A percentile compares a stretch with the other conserved stretches of the same genome.
Evolutionary conservation across 2,797 vertebrate species (phyloP).

Genomic region (Pangasius djambal): DNA sequence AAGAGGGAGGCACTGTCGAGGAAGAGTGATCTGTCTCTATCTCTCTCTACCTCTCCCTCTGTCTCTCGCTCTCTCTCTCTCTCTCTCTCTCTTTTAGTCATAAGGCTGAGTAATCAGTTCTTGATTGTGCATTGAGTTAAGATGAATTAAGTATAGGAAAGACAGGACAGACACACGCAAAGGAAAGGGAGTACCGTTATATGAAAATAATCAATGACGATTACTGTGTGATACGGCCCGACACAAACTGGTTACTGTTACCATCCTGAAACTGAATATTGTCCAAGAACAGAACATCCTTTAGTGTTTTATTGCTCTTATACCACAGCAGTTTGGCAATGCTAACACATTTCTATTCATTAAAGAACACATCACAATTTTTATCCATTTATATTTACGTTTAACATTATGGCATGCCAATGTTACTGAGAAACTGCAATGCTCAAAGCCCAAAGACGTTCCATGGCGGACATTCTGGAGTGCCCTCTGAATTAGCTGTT

Average conservation of each 20-base stretch:
- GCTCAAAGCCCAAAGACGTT: neutral
- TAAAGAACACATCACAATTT: neutral
- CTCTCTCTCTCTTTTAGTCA: slow-evolving; percentile 37
- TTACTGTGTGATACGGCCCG: neutral
- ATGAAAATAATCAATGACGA: neutral
- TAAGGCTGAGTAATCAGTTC: neutral
- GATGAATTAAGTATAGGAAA: neutral
- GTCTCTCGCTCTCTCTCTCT: neutral
- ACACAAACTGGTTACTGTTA: neutral
- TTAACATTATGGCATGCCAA: neutral
- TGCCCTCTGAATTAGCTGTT: neutral
- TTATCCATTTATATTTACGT: neutral
- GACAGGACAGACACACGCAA: neutral
- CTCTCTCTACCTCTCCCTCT: neutral
- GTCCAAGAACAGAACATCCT: neutral
- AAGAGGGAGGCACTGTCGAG: slow-evolving; percentile 27
- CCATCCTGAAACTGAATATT: neutral
- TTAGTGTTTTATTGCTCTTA: neutral
- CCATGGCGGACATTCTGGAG: neutral
- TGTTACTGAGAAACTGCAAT: neutral
- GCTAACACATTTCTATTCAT: neutral
- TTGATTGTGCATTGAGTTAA: neutral
- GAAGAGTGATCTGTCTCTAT: slow-evolving; percentile 17
- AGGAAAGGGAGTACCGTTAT: neutral
- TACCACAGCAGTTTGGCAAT: neutral